Percentiles rank a stretch among this genome's conserved stretches.
phyloP scores from a whole-genome alignment of 2,113 vertebrate genomes.

The Eupsittula cactorum region DNA sequence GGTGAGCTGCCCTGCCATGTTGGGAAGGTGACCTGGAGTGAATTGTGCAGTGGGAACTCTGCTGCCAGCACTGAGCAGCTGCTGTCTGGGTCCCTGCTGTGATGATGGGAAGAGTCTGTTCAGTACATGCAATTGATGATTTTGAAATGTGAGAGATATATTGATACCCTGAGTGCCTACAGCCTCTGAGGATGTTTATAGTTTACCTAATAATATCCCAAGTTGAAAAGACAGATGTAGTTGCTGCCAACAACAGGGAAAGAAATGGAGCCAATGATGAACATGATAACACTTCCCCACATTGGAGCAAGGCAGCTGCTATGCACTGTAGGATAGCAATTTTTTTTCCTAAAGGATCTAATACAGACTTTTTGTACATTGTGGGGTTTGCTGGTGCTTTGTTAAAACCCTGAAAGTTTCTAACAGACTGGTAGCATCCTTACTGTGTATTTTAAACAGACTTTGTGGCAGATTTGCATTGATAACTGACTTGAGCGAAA shows the following conservation, averaged over 20 bases:
- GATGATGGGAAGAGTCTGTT: neutral
- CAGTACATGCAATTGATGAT: neutral
- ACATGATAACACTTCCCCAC: neutral
- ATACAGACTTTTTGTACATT: neutral
- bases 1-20: neutral
- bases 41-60: neutral
- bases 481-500: neutral
- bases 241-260: neutral
- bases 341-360: neutral
- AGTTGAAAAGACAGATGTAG: conserved; percentile 31
- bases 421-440: neutral
- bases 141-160: conserved; percentile 56
- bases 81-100: neutral
- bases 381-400: neutral
- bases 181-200: conserved; percentile 3
- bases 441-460: neutral
- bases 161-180: conserved; percentile 12
- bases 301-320: neutral
- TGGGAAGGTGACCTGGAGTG: neutral
- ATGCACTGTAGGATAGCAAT: neutral
- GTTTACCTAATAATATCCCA: conserved; percentile 55
- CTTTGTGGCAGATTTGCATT: neutral
- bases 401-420: neutral
- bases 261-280: conserved; percentile 12
- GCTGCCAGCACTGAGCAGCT: neutral